phyloP scores from a whole-genome alignment of 2,113 vertebrate genomes.

The Muntiacus reevesi region DNA sequence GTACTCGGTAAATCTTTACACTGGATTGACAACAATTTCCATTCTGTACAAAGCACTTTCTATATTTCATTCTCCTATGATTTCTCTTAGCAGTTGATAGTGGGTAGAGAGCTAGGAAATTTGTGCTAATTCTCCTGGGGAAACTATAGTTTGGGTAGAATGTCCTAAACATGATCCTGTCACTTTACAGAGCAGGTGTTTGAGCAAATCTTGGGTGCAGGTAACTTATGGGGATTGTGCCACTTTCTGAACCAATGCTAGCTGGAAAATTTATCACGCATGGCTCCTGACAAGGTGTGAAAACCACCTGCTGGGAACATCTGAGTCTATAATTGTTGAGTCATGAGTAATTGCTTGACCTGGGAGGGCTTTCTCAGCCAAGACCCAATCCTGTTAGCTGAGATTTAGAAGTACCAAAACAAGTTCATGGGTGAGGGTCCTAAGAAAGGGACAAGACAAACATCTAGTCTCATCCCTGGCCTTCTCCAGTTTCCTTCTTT shows the following conservation, averaged over 20 bases:
- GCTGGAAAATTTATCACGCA: background rate
- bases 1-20: background rate
- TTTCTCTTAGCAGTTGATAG: background rate
- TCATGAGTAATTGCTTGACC: background rate
- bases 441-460: background rate
- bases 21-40: background rate
- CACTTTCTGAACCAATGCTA: background rate
- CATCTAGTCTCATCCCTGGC: background rate
- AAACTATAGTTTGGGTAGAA: background rate
- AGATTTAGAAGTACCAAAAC: background rate
- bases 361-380: background rate
- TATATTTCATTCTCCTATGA: background rate
- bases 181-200: background rate
- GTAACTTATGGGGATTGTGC: background rate
- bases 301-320: background rate
- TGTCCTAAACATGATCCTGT: background rate
- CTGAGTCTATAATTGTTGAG: background rate
- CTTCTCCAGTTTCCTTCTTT: background rate
- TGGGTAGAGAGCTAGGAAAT: background rate
- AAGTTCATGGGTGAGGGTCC: background rate
- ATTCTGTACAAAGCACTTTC: background rate
- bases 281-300: background rate
- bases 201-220: background rate
- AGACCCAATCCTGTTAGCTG: background rate
- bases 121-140: background rate